Evolutionary conservation across 30 jellyfish, hydroid and myxozoan genomes (phyloP).

Genomic region (Pelagia noctiluca): DNA sequence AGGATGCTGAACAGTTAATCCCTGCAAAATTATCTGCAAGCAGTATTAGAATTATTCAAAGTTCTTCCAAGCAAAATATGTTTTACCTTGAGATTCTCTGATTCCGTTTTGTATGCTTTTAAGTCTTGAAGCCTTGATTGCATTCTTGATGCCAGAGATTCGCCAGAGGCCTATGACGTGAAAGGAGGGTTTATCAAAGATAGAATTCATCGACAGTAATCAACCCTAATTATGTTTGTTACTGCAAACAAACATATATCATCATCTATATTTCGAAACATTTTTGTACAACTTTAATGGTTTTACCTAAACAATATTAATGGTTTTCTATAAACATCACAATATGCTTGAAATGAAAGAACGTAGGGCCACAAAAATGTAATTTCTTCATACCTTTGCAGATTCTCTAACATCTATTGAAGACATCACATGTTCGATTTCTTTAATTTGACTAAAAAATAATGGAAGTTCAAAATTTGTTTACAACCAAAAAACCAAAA

Average conservation of each 20-base stretch:
- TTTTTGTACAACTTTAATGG: no score
- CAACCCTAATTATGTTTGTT: no score
- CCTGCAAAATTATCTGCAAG: no score
- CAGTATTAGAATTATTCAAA: no score
- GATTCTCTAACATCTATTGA: slow-evolving; percentile 28
- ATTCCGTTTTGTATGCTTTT: slow-evolving; percentile 56
- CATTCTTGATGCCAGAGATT: slow-evolving; percentile 54
- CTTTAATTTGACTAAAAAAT: slow-evolving; percentile 43
- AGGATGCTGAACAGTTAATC: no score
- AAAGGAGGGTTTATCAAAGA: neutral
- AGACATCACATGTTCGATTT: slow-evolving; percentile 47
- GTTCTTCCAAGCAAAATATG: no score
- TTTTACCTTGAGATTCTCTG: slow-evolving; percentile 66
- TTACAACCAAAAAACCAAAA: neutral
- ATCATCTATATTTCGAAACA: no score
- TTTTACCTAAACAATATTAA: no score
- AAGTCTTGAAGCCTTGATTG: slow-evolving; percentile 57
- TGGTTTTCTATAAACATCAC: neutral
- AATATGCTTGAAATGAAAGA: neutral
- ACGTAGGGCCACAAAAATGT: neutral
- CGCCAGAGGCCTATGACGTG: slow-evolving; percentile 23
- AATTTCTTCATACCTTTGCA: slow-evolving; percentile 21
- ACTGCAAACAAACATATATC: no score
- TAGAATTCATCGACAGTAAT: neutral
- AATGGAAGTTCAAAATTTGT: neutral